These are phyloP conservation scores for Helicorthomorpha holstii DNA, from an alignment of 1,140 invertebrate species.

Conservation along the genomic window DNA sequence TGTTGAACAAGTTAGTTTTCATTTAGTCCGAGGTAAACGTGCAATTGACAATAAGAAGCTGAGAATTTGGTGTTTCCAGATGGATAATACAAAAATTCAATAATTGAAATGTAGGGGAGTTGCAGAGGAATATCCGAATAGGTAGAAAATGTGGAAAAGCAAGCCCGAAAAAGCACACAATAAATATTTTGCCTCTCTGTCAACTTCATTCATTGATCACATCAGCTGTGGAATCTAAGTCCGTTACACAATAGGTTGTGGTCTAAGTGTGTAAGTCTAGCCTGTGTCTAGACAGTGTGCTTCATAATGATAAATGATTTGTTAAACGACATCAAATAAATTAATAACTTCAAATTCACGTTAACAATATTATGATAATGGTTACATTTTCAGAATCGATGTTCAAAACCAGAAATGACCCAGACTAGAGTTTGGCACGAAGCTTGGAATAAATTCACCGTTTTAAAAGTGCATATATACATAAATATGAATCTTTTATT, in stretches of 20 bases:
- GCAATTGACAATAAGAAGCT: no score
- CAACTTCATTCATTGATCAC: constrained; percentile 75
- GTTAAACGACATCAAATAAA: constrained; percentile 87
- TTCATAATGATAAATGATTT: constrained; percentile 62
- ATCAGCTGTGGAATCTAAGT: constrained; percentile 62
- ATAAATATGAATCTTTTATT: no score
- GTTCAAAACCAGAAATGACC: constrained; percentile 77
- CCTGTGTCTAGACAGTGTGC: constrained; percentile 47
- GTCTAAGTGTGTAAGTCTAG: constrained; percentile 40
- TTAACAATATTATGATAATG: no score
- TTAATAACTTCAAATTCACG: constrained; percentile 33
- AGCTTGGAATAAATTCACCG: constrained; percentile 96
- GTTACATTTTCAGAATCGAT: constrained; percentile 1
- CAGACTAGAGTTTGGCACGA: constrained; percentile 88
- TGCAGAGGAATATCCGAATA: no score
- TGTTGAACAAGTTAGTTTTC: no score
- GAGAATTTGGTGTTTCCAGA: no score
- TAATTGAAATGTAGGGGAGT: no score
- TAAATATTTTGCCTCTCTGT: constrained; percentile 68
- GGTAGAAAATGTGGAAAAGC: no score
- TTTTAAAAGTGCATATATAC: constrained; percentile 48
- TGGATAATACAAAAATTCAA: no score
- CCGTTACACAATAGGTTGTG: constrained; percentile 71
- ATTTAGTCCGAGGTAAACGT: no score
- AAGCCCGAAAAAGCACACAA: no score